Conservation (phyloP, 1,140 invertebrate species). For the Penaeus indicus region DNA sequence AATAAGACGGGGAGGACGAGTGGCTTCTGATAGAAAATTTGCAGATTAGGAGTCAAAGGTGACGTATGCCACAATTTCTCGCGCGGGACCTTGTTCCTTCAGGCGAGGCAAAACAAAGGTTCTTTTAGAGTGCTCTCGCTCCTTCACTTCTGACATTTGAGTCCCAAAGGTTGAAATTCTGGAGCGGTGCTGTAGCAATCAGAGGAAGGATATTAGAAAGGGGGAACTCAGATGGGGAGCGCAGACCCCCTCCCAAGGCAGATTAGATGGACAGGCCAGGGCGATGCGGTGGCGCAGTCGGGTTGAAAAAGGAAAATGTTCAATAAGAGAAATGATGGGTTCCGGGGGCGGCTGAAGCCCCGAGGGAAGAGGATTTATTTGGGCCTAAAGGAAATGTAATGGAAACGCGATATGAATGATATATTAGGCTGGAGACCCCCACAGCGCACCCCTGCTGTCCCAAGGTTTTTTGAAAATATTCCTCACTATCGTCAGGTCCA, state of each 20-base stretch:
- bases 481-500: constrained; percentile 61
- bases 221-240: constrained; percentile 61
- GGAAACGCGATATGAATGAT: constrained; percentile 64
- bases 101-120: constrained; percentile 13
- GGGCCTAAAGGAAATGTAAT: constrained; percentile 63
- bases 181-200: constrained; percentile 66
- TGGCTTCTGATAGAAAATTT: constrained; percentile 67
- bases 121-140: constrained; percentile 23
- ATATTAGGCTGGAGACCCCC: constrained; percentile 59
- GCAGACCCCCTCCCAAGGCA: constrained; percentile 61
- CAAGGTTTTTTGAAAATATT: constrained; percentile 45
- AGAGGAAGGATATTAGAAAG: constrained; percentile 66
- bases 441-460: constrained; percentile 46
- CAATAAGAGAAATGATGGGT: constrained; percentile 64
- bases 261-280: constrained; percentile 65
- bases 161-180: constrained; percentile 63
- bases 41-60: constrained; percentile 66
- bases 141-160: constrained; percentile 58
- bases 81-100: constrained; percentile 42
- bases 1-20: constrained; percentile 67
- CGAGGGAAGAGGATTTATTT: constrained; percentile 61
- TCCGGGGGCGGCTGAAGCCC: constrained; percentile 41
- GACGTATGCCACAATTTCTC: constrained; percentile 44
- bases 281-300: constrained; percentile 64
- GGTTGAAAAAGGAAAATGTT: constrained; percentile 64